These are phyloP conservation scores for Nomada goodeniana DNA, from an alignment of 2,888 invertebrate species.

Conservation along the genomic window DNA sequence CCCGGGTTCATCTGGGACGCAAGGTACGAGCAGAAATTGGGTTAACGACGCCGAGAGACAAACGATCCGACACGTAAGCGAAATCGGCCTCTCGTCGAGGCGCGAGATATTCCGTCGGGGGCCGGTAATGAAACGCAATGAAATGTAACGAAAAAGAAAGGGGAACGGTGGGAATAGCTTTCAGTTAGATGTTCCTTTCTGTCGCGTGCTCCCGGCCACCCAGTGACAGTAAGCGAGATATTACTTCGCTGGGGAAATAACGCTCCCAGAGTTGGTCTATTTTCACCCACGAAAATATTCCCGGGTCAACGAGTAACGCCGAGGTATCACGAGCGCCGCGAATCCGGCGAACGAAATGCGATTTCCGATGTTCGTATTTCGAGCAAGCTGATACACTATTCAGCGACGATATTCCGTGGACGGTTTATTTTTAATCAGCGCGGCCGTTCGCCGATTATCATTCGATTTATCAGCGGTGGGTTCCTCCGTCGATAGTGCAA, in stretches of 20 bases:
- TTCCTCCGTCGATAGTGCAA: constrained; percentile 6
- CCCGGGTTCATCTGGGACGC: constrained; percentile 11
- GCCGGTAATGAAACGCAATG: constrained; percentile 62
- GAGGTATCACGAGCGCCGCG: neutral
- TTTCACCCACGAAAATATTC: constrained; percentile 41
- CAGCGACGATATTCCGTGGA: neutral
- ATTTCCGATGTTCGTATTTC: neutral
- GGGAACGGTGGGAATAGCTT: constrained; percentile 29
- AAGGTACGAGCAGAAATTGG: constrained; percentile 47
- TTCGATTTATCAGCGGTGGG: neutral
- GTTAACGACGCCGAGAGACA: constrained; percentile 44
- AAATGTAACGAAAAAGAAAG: constrained; percentile 43
- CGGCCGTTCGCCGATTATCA: neutral
- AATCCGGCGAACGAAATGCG: neutral
- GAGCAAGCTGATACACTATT: neutral
- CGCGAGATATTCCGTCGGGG: constrained; percentile 22
- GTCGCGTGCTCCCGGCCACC: constrained; percentile 15
- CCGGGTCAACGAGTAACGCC: constrained; percentile 6
- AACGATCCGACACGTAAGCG: constrained; percentile 43
- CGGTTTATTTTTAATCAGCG: constrained; percentile 26
- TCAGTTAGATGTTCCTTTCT: constrained; percentile 49
- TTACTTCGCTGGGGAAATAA: constrained; percentile 53
- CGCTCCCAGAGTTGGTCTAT: constrained; percentile 26
- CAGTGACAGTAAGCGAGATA: constrained; percentile 46
- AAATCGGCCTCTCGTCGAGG: constrained; percentile 12